phyloP scores from a whole-genome alignment of 30 jellyfish, hydroid and myxozoan species.

The Cassiopea xamachana region DNA sequence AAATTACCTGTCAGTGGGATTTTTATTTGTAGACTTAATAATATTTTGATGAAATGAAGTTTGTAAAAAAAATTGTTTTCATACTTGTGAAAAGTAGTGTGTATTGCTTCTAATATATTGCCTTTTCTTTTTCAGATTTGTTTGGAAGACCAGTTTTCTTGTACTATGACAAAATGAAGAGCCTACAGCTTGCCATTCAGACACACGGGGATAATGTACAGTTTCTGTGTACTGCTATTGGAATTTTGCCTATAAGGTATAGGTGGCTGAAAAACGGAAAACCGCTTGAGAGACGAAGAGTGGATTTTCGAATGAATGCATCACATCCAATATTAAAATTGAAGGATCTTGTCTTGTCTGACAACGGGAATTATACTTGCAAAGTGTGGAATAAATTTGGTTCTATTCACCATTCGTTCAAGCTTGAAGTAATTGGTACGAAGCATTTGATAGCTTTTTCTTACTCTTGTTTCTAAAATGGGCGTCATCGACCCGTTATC shows the following conservation, averaged over 20 bases:
- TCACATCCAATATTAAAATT: conserved; percentile 63
- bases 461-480: no score
- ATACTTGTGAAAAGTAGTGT: no score
- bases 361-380: conserved; percentile 78
- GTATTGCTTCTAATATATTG: no score
- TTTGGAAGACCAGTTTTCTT: conserved; percentile 69
- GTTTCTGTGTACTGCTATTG: conserved; percentile 73
- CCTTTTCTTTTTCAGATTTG: conserved; percentile 23
- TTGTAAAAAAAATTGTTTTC: no score
- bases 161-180: conserved; percentile 34
- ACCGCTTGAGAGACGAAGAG: conserved; percentile 68
- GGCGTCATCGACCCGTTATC: no score
- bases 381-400: conserved; percentile 54
- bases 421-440: conserved; percentile 55
- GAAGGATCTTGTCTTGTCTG: conserved; percentile 77
- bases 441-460: background rate
- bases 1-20: no score
- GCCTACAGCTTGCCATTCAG: conserved; percentile 32
- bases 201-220: conserved; percentile 72
- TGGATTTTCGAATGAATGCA: conserved; percentile 60
- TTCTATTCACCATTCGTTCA: conserved; percentile 47
- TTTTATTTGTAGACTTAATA: no score
- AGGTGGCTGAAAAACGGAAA: conserved; percentile 83
- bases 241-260: conserved; percentile 78
- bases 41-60: no score